phyloP scores from a whole-genome alignment of 2,888 invertebrate genomes.

The Lithosia quadra region DNA sequence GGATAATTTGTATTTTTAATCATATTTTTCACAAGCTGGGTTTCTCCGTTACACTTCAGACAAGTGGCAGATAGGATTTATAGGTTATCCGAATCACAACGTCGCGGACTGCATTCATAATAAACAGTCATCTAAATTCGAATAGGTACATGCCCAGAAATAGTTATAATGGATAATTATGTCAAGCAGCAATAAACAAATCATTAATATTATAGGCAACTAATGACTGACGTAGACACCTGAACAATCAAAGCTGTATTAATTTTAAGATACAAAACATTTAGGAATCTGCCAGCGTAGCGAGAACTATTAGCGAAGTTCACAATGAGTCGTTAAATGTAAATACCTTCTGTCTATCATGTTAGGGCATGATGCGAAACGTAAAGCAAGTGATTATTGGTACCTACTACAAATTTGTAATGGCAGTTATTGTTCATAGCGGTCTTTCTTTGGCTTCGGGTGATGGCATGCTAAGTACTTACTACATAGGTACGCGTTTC shows the following conservation, averaged over 20 bases:
- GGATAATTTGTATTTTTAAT: slow-evolving; percentile 74
- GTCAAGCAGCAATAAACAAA: slow-evolving; percentile 24
- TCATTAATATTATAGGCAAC: slow-evolving; percentile 17
- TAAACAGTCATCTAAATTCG: slow-evolving; percentile 40
- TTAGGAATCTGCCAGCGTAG: slow-evolving; percentile 67
- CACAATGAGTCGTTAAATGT: slow-evolving; percentile 83
- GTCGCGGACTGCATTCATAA: slow-evolving; percentile 72
- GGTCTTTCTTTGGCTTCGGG: slow-evolving; percentile 29
- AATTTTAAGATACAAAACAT: slow-evolving; percentile 55
- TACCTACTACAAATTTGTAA: slow-evolving; percentile 72
- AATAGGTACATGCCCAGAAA: slow-evolving; percentile 28
- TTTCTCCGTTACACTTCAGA: slow-evolving; percentile 76
- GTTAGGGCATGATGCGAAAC: slow-evolving; percentile 74
- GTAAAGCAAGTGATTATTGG: slow-evolving; percentile 58
- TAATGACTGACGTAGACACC: slow-evolving; percentile 24
- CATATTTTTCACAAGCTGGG: slow-evolving; percentile 73
- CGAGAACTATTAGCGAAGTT: slow-evolving; percentile 69
- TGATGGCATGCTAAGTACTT: slow-evolving; percentile 14
- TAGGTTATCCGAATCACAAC: slow-evolving; percentile 72
- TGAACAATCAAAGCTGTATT: slow-evolving; percentile 37
- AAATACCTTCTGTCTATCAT: slow-evolving; percentile 74
- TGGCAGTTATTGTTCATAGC: slow-evolving; percentile 38
- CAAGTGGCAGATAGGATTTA: slow-evolving; percentile 78
- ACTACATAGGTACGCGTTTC: slow-evolving; percentile 23
- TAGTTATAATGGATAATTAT: slow-evolving; percentile 10